phyloP scores from a whole-genome alignment of 2,797 vertebrate genomes.

The Coluber constrictor region DNA sequence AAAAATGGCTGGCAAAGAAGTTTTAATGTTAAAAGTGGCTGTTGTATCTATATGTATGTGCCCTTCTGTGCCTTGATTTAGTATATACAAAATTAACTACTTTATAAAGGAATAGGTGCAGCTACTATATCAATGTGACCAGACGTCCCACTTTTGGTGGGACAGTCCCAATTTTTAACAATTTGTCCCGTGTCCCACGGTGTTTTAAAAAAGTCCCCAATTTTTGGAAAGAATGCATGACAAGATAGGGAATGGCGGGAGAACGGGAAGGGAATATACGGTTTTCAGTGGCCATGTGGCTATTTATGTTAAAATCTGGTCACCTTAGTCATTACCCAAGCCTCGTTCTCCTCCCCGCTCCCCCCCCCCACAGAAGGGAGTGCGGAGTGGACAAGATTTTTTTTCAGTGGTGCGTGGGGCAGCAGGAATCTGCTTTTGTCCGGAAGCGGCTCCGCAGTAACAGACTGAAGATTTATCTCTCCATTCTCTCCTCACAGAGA shows the following conservation, averaged over 20 bases:
- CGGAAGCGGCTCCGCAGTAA: slow-evolving; percentile 32
- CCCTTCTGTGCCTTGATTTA: background rate
- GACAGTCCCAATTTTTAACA: too few relatives aligned
- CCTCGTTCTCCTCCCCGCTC: slow-evolving; percentile 16
- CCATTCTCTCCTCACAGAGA: slow-evolving; percentile 58
- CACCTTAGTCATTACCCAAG: background rate
- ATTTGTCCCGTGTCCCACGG: too few relatives aligned
- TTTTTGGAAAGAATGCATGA: too few relatives aligned
- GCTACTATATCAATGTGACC: too few relatives aligned
- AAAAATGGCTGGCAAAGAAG: background rate
- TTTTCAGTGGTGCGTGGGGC: slow-evolving; percentile 39
- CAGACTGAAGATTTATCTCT: slow-evolving; percentile 47
- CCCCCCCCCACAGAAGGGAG: slow-evolving; percentile 7
- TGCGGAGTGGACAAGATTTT: slow-evolving; percentile 26
- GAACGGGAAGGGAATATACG: too few relatives aligned
- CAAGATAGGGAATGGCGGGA: too few relatives aligned
- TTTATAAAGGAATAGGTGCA: background rate
- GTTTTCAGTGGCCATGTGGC: too few relatives aligned
- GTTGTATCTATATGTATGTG: background rate
- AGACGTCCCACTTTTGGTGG: too few relatives aligned
- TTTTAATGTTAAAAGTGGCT: background rate
- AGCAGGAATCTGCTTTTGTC: slow-evolving; percentile 38
- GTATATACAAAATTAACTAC: background rate
- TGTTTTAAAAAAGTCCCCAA: too few relatives aligned
- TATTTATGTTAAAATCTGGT: too few relatives aligned